phyloP scores from a whole-genome alignment of 1,140 invertebrate genomes.

The Belonocnema kinseyi region DNA sequence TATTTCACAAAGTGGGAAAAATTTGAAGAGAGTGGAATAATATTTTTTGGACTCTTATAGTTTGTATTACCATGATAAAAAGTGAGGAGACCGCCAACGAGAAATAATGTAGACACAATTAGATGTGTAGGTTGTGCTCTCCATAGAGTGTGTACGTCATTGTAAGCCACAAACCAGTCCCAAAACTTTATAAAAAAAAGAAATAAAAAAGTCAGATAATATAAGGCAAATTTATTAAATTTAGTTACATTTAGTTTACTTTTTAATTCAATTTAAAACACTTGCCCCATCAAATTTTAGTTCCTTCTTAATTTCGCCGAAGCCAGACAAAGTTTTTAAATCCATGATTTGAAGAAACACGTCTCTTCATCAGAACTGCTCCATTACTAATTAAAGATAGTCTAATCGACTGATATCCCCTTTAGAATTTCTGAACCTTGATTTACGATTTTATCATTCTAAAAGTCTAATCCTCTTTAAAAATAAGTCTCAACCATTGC shows the following conservation, averaged over 20 bases:
- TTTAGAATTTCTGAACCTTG: constrained; percentile 17
- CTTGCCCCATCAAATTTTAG: constrained; percentile 40
- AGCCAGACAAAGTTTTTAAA: constrained; percentile 33
- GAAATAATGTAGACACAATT: constrained; percentile 75
- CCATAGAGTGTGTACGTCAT: constrained; percentile 75
- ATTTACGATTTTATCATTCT: constrained; percentile 22
- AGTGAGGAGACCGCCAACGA: constrained; percentile 77
- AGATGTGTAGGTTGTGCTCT: constrained; percentile 79
- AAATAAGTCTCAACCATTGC: background rate
- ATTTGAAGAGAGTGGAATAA: too few relatives aligned
- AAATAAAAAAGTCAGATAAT: background rate
- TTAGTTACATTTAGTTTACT: background rate
- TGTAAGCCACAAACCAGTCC: constrained; percentile 77
- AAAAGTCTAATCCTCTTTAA: constrained; percentile 27
- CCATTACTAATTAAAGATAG: background rate
- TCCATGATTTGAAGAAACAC: constrained; percentile 31
- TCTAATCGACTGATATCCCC: background rate
- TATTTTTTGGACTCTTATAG: background rate
- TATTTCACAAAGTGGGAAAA: too few relatives aligned
- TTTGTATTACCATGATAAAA: constrained; percentile 76
- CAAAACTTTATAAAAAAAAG: constrained; percentile 70
- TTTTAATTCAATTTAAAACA: background rate
- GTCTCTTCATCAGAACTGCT: background rate
- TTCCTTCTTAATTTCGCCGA: constrained; percentile 35
- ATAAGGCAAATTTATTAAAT: background rate